These are phyloP conservation scores for Diabrotica undecimpunctata DNA, from an alignment of 1,140 invertebrate genomes.

Conservation along the genomic window DNA sequence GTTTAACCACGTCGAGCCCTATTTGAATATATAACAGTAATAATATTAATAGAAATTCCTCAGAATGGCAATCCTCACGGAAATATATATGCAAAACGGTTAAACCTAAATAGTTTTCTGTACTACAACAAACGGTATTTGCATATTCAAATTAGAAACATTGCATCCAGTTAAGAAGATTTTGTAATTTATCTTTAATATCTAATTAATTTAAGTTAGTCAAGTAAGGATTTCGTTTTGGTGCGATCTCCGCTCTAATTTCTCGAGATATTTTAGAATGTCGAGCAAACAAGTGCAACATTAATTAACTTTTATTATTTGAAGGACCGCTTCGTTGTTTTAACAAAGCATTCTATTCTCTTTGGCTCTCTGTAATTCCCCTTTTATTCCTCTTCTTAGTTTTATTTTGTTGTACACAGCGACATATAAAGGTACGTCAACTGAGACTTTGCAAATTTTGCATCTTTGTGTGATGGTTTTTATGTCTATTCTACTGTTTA, in stretches of 20 bases:
- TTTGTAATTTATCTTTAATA: constrained; percentile 3
- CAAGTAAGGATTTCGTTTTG: background rate
- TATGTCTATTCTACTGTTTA: no score
- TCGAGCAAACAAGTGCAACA: no score
- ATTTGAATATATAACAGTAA: background rate
- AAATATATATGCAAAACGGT: background rate
- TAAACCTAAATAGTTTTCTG: constrained; percentile 2
- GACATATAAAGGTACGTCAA: no score
- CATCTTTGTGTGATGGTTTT: no score
- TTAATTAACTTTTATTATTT: no score
- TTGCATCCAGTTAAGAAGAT: constrained; percentile 2
- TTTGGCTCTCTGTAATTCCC: no score
- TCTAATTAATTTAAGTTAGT: constrained; percentile 3
- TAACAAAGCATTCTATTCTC: no score
- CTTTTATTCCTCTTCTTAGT: no score
- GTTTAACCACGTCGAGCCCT: background rate
- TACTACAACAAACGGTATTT: background rate
- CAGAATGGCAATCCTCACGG: background rate
- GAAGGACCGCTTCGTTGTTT: no score
- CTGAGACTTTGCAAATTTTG: no score
- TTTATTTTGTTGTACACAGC: no score
- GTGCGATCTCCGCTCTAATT: background rate
- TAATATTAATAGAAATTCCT: background rate
- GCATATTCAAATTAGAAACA: constrained; percentile 3
- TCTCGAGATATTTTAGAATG: background rate